Evolutionary conservation across 2,113 vertebrate species (phyloP).

Genomic region (Uria lomvia): DNA sequence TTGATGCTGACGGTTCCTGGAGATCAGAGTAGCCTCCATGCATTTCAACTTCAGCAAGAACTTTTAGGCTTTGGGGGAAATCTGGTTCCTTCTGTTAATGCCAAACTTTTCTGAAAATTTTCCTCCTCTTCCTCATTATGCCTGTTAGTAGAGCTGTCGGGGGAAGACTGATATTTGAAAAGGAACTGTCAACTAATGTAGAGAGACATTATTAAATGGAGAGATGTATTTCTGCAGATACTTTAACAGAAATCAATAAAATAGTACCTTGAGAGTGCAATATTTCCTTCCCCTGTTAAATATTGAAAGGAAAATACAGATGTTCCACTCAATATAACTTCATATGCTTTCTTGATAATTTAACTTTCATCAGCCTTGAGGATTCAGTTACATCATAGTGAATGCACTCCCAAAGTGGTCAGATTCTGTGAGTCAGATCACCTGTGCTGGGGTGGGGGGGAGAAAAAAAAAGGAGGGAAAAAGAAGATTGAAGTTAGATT

Average conservation of each 20-base stretch:
- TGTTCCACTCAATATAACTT: neutral
- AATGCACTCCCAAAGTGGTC: neutral
- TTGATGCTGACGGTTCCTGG: neutral
- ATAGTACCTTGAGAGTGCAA: neutral
- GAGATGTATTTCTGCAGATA: neutral
- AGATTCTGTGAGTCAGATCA: neutral
- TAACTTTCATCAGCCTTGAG: neutral
- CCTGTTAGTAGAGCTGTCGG: neutral
- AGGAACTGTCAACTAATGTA: neutral
- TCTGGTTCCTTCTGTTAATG: neutral
- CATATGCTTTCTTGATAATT: neutral
- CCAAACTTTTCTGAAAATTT: neutral
- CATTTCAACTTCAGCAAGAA: neutral
- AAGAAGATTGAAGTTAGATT: neutral
- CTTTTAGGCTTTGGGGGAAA: neutral
- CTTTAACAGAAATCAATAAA: neutral
- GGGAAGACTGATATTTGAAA: neutral
- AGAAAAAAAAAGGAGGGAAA: neutral
- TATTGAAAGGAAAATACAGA: neutral
- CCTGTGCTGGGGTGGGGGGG: neutral
- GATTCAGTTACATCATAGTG: neutral
- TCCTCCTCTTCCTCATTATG: neutral
- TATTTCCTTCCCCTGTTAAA: neutral
- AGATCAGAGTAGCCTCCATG: neutral
- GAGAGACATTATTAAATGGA: neutral